Base-by-base conservation (phyloP, 2,888 invertebrate genomes). In the Unio pictorum region DNA sequence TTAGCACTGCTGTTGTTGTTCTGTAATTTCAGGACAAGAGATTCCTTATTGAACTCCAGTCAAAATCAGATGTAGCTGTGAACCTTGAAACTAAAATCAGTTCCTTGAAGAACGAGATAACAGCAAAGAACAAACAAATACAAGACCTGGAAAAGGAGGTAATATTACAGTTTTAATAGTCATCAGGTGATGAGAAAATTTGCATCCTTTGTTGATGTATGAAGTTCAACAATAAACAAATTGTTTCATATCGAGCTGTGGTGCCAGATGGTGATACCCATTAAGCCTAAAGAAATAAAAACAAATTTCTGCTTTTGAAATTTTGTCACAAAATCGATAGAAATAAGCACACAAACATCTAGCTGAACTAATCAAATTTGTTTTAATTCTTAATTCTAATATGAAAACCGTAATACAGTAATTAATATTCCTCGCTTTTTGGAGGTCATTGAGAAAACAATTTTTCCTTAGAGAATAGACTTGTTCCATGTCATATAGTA, bases 131-230 rank as follows among this genome's bases (percentile, higher is more conserved):
- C 57, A 86, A 84, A 71, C 80, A 83, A 61, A 78, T 82, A 17
- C 84, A 84, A 72, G 86, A 86, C 60, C 72, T 86, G 17, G 86
- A 87, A 71, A 86, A 84, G 73, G 87, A 87, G 84, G 87, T 86
- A 75, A 45, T 45, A 45, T 45, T 45, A 15, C 45, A 45, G 45
- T 45, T 45, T 45, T 45, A 45, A 45, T 45, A 45, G 45, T 15
- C 45, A 45, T 15, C 45, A 45, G 2, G 45, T 45, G 45, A 5
- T 18, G 30, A 23, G 62, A 58, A 67, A 17, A 26, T 30, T 68
- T 45, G 26, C 45, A 34, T 28, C 26, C 8, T 45, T 30, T 55
- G 11, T 54, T 66, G 57, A 67, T 68, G 56, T 23, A 54, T 61
- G 55, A 58, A 63, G 66, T 75, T n/a, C 18, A 65, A 55, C 60